Base-by-base conservation (phyloP, 2,113 vertebrate species). In the Laticauda colubrina region DNA sequence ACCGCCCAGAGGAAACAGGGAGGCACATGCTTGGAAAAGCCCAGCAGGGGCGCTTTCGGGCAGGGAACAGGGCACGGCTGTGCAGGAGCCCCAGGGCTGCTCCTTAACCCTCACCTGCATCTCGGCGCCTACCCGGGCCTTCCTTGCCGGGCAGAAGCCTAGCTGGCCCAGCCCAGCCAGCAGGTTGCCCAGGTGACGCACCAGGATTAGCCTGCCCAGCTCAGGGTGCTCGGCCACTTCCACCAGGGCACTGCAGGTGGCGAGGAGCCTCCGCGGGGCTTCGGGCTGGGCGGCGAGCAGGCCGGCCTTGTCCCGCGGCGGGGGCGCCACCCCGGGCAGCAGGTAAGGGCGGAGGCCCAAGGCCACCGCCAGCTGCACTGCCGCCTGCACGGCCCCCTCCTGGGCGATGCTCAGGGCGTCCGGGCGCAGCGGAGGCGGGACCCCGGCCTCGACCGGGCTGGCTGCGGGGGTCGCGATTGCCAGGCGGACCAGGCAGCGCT, bases 161-260 rank as follows among this genome's bases (percentile, higher is more conserved):
- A 99, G 97, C 94, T 98, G 98, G 95, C 98, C 98, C 43, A 99
- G 97, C 0, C 97, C 97, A 0, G 98, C 98, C 69, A 99, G 98
- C 11, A 99, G 94, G 45, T 98, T 98, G 0, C 98, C 98, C 18
- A 99, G 97, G 90, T 99, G 98, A 18, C 96, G 97, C 0, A 98
- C 96, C 94, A 99, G 98, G 51, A 99, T 95, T 90, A 98, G 90
- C 24, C 96, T 97, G 1, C 98, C 98, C 10, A 99, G 95, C 1
- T 98, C 97, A 0, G 98, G 93, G 10, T 98, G 96, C 57, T 96
- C 92, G 5, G 98, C 93, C 87, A 98, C 85, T 91, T 97, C 96
- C 0, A 98, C 87, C 48, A 99, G 97, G 23, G 97, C 95, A 0
- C 64, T 91, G 0, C 97, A 97, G 81, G 97, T 97, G 21, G 94